phyloP scores from a whole-genome alignment of 2,888 invertebrate genomes.

The Trichopoda pennipes region DNA sequence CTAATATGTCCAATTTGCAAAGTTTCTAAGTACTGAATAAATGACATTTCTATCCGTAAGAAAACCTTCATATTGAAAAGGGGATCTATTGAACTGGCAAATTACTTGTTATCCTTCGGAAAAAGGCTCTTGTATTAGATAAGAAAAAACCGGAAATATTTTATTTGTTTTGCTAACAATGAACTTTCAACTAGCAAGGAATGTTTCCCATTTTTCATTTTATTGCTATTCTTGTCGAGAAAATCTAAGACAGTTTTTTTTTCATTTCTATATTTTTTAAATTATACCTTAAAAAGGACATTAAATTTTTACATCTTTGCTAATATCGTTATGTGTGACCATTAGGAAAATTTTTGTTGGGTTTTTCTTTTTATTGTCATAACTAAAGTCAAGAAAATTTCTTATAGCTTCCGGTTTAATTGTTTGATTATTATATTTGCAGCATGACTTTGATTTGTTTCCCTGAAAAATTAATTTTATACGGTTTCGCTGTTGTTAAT shows the following conservation, averaged over 20 bases:
- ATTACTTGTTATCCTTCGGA: not conserved
- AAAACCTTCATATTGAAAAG: too few relatives aligned
- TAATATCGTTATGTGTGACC: slow-evolving; percentile 60
- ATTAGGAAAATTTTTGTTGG: slow-evolving; percentile 36
- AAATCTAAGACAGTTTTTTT: slow-evolving; percentile 39
- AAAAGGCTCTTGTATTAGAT: not conserved
- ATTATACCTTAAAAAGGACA: not conserved
- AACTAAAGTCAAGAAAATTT: slow-evolving; percentile 9
- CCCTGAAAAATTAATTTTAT: slow-evolving; percentile 23
- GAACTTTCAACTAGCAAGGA: slow-evolving; percentile 18
- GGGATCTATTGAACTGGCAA: not conserved
- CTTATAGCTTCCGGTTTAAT: slow-evolving; percentile 63
- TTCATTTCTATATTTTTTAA: too few relatives aligned
- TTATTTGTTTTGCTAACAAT: slow-evolving; percentile 12
- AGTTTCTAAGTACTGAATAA: too few relatives aligned
- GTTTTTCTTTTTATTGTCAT: not conserved
- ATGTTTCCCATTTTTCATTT: slow-evolving; percentile 8
- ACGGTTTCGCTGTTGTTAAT: slow-evolving; percentile 52
- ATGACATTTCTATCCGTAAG: too few relatives aligned
- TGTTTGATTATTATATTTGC: slow-evolving; percentile 41
- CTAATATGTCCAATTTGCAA: too few relatives aligned
- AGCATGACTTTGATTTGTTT: slow-evolving; percentile 42
- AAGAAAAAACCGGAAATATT: slow-evolving; percentile 1
- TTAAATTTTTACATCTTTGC: slow-evolving; percentile 25
- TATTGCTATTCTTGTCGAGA: not conserved